phyloP scores from a whole-genome alignment of 2,888 invertebrate genomes.

The Andricus quercusramuli region DNA sequence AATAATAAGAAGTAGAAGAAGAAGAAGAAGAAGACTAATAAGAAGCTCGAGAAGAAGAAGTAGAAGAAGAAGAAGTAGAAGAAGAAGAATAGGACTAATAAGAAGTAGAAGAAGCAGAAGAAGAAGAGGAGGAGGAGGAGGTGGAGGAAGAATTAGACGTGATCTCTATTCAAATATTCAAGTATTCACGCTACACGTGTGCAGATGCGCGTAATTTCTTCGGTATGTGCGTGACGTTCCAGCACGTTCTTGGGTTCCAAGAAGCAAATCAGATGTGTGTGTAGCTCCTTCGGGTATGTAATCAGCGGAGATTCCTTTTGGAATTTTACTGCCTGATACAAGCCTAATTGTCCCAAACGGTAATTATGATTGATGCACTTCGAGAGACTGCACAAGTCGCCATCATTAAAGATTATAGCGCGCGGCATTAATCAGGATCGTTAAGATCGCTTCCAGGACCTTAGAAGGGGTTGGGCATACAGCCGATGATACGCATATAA shows the following conservation, averaged over 20 bases:
- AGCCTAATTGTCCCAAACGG: conserved; percentile 50
- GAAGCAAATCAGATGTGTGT: conserved; percentile 57
- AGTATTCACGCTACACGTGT: conserved; percentile 36
- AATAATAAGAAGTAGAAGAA: not conserved
- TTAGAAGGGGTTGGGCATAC: conserved; percentile 13
- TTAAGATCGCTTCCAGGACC: conserved; percentile 29
- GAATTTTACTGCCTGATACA: conserved; percentile 56
- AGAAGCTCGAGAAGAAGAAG: not conserved
- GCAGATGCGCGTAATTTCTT: conserved; percentile 43
- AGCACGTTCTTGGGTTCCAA: conserved; percentile 55
- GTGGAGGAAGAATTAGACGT: not conserved
- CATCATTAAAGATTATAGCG: conserved; percentile 35
- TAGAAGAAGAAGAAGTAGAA: not conserved
- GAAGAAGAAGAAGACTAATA: not conserved
- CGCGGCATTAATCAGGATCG: conserved; percentile 27
- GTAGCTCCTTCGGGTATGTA: conserved; percentile 48
- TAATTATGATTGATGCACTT: conserved; percentile 39
- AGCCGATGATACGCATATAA: conserved; percentile 10
- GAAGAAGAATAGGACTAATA: not conserved
- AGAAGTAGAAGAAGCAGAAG: not conserved
- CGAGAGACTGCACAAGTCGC: conserved; percentile 29
- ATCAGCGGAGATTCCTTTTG: conserved; percentile 52
- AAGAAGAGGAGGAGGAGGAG: not conserved
- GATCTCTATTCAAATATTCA: conserved; percentile 27
- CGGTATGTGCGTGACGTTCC: conserved; percentile 55